Conservation (phyloP, 1,140 invertebrate species). For the Dendrolimus punctatus region DNA sequence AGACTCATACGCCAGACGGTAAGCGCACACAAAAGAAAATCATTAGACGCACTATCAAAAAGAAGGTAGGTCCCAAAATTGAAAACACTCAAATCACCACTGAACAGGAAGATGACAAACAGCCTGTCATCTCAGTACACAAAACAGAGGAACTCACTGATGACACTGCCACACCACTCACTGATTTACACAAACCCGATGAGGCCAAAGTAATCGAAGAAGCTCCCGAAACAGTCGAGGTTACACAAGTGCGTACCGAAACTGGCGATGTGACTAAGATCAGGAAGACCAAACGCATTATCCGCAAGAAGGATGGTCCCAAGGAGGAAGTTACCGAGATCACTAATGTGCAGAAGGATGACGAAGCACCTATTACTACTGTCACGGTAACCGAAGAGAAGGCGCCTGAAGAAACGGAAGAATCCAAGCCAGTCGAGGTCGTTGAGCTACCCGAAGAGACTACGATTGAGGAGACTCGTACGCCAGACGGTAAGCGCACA, state of each 20-base stretch:
- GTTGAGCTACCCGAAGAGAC: conserved; percentile 2
- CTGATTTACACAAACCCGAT: neutral
- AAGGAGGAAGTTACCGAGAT: conserved; percentile 39
- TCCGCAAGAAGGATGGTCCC: conserved; percentile 35
- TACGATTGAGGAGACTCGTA: conserved; percentile 12
- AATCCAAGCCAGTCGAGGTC: neutral
- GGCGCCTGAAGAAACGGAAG: conserved; percentile 5
- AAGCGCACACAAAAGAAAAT: conserved; percentile 32
- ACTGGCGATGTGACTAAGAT: conserved; percentile 13
- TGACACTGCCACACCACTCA: conserved; percentile 5
- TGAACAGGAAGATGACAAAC: conserved; percentile 18
- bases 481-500: conserved; percentile 28
- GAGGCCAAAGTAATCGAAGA: neutral
- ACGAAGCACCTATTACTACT: conserved; percentile 45
- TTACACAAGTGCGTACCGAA: conserved; percentile 16
- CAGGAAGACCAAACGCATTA: conserved; percentile 42
- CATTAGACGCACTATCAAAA: conserved; percentile 50
- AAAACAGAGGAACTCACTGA: conserved; percentile 17
- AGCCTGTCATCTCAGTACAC: conserved; percentile 19
- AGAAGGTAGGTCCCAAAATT: conserved; percentile 14
- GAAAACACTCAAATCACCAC: conserved; percentile 25
- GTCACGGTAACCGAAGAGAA: conserved; percentile 1
- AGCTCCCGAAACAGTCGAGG: conserved; percentile 21
- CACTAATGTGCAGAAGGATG: conserved; percentile 61
- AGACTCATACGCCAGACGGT: conserved; percentile 29